These are phyloP conservation scores for Neelides sp. DNA, from an alignment of 1,140 invertebrate genomes.

Conservation along the genomic window DNA sequence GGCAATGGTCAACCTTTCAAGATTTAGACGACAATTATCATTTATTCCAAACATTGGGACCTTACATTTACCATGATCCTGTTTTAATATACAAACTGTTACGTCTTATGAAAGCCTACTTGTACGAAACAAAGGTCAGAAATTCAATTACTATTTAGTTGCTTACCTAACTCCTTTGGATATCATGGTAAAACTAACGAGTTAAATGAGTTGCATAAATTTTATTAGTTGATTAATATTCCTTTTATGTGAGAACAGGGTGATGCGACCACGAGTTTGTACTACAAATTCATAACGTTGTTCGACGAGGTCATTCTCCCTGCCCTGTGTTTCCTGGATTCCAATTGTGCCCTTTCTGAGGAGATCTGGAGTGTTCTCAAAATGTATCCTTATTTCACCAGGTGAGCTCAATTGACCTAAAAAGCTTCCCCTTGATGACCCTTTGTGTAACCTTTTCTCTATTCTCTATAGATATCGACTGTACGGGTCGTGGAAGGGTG, in stretches of 20 bases:
- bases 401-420: conserved; percentile 38
- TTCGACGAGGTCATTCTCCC: conserved; percentile 79
- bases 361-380: conserved; percentile 88
- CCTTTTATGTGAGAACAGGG: conserved; percentile 17
- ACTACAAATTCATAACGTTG: conserved; percentile 68
- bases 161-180: not conserved
- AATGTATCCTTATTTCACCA: conserved; percentile 79
- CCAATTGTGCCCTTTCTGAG: conserved; percentile 89
- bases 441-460: conserved; percentile 6
- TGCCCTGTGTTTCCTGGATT: conserved; percentile 76
- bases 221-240: not conserved
- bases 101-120: conserved; percentile 44
- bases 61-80: conserved; percentile 74
- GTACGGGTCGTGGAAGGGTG: conserved; percentile 89
- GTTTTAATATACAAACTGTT: conserved; percentile 77
- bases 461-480: conserved; percentile 57
- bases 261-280: conserved; percentile 38
- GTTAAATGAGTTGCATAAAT: not conserved
- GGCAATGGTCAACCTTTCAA: conserved; percentile 48
- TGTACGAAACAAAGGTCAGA: conserved; percentile 39
- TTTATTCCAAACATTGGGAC: conserved; percentile 75
- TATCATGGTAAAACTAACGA: not conserved
- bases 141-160: not conserved
- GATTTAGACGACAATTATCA: conserved; percentile 64
- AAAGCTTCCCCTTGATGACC: not conserved